Evolutionary conservation across 1,140 invertebrate species (phyloP), one percentile per base, ranked within the genome.

Genomic region (Diploscapter pachys): DNA sequence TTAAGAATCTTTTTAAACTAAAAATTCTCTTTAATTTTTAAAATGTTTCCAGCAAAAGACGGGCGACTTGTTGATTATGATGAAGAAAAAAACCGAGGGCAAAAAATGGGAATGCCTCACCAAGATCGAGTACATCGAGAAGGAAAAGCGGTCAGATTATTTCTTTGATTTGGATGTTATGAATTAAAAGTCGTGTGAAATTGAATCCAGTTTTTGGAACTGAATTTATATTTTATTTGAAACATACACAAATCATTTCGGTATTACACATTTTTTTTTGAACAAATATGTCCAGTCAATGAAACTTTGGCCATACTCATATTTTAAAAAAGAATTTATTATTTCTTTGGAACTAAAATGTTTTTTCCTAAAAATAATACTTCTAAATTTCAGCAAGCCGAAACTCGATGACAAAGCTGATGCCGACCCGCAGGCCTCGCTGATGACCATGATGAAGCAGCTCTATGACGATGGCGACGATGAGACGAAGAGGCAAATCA

Each of bases 361-460:
- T 59, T 59, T 59, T 31, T 59, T 31, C 31, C 57, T 59, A 11
- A 31, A 31, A 11, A 59, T 11, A 31, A 59, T 11, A 11, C 31
- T 59, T 59, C 9, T 11, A 11, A 11, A 11, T 11, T 59, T 59
- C 57, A 59, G 57, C 57, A 59, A 59, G 31, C 57, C 57, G 9
- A 59, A 59, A 31, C 31, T 59, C 31, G 57, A 59, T 2, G 57
- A 11, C 9, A 31, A 59, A 11, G 57, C 57, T 59, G 57, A 31
- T 11, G 57, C 9, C 9, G 57, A 59, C 57, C 57, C 57, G 57
- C 57, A 59, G 57, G 57, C 57, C 57, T 11, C 9, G 9, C 57
- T 59, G 57, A 59, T 59, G 57, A 11, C 57, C 9, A 59, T 59
- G 57, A 59, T 59, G 57, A 59, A 59, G 57, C 57, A 59, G 57